Evolutionary conservation across 2,797 vertebrate species (phyloP).

Genomic region (Galagoides demidoff): DNA sequence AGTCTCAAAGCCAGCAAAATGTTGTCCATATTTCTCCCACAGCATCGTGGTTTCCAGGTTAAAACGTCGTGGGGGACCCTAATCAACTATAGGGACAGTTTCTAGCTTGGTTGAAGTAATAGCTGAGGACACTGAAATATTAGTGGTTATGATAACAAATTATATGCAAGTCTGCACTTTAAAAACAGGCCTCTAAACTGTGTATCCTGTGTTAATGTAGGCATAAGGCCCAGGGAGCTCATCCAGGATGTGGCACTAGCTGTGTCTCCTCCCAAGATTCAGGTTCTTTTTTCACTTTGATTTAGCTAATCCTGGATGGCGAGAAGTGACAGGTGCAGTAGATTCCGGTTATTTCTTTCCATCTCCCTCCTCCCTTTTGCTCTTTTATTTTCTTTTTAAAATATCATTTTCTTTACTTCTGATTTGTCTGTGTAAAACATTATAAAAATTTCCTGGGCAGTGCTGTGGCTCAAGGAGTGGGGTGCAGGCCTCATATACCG

Average conservation of each 20-base stretch:
- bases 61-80: not conserved
- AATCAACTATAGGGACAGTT: not conserved
- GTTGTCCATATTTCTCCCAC: not conserved
- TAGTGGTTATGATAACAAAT: not conserved
- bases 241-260: not conserved
- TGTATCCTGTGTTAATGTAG: not conserved
- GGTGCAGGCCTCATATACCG: no score
- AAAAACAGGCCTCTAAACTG: not conserved
- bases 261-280: not conserved
- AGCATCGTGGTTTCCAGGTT: not conserved
- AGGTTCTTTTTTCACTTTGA: not conserved
- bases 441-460: not conserved
- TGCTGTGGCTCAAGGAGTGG: no score
- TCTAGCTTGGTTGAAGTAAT: slow-evolving; percentile 12
- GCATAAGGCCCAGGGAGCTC: not conserved
- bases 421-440: not conserved
- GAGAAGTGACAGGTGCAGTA: not conserved
- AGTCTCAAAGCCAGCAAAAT: not conserved
- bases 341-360: not conserved
- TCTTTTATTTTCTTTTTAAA: slow-evolving; percentile 43
- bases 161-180: not conserved
- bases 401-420: not conserved
- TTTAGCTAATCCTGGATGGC: not conserved
- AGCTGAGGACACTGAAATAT: not conserved
- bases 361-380: not conserved